phyloP scores from a whole-genome alignment of 2,113 vertebrate genomes.

The Epinephelus moara region DNA sequence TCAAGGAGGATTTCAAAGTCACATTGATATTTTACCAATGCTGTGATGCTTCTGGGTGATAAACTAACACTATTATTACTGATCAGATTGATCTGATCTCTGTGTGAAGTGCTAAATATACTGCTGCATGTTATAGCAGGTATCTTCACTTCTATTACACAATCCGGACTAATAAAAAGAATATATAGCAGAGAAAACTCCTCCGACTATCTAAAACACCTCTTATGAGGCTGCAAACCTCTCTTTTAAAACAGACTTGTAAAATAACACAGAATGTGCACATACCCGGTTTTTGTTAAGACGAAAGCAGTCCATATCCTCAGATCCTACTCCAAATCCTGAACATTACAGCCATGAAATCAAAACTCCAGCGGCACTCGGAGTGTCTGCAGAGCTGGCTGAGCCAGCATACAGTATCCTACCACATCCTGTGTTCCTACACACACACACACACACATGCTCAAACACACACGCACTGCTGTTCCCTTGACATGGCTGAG shows the following conservation, averaged over 20 bases:
- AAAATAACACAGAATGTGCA: slow-evolving; percentile 43
- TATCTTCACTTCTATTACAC: slow-evolving; percentile 11
- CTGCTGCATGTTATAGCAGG: background rate
- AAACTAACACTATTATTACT: background rate
- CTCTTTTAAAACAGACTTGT: slow-evolving; percentile 25
- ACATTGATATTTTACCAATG: background rate
- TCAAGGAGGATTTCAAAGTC: slow-evolving; percentile 27
- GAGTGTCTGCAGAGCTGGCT: slow-evolving; percentile 73
- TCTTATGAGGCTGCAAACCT: slow-evolving; percentile 26
- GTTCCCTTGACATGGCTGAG: slow-evolving; percentile 58
- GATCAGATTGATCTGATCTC: background rate
- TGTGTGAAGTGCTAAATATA: background rate
- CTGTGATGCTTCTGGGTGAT: background rate
- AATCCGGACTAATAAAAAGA: slow-evolving; percentile 42
- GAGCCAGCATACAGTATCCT: slow-evolving; percentile 78
- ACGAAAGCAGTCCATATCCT: slow-evolving; percentile 83
- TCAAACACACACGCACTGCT: slow-evolving; percentile 41
- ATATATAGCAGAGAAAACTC: slow-evolving; percentile 30
- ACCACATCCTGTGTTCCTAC: slow-evolving; percentile 82
- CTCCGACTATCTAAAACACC: slow-evolving; percentile 14
- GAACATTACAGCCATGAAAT: slow-evolving; percentile 71
- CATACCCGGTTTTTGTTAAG: slow-evolving; percentile 81
- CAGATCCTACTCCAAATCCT: slow-evolving; percentile 61
- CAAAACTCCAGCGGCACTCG: slow-evolving; percentile 65
- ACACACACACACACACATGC: slow-evolving; percentile 46